Evolutionary conservation across 1,140 invertebrate species (phyloP), one percentile per base, ranked within the genome.

Genomic region (Pseudomyrmex sp.): DNA sequence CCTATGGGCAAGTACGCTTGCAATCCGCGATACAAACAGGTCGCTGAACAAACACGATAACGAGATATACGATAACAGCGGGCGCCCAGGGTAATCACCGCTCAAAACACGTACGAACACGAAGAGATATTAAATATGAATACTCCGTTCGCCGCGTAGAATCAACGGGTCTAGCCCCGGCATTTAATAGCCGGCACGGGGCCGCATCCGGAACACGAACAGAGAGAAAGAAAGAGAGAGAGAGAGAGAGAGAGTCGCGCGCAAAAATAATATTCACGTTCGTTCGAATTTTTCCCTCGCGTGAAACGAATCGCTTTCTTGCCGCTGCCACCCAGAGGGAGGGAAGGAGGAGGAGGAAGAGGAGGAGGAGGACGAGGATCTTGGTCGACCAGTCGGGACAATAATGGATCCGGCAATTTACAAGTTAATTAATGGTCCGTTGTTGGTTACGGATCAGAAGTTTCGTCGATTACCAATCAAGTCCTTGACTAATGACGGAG

Each of bases 81-180:
- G 70, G 69, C 69, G 85, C 58, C 69, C 58, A 20, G 15, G 58
- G 69, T 88, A 84, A 88, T 88, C 86, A 80, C 74, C 74, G 85
- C 73, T 87, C 85, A 69, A 88, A 88, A 83, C 85, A 70, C 69
- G 85, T 87, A 80, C 85, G 72, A 63, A 65, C 86, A 54, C 85
- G 50, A 70, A 75, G 69, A 87, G 85, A 88, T 70, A 70, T 88
- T 88, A 88, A 88, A 88, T 88, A 87, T 88, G 86, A 87, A 87
- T 70, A 79, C 69, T 59, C 65, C 56, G 66, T 83, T 50, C 65
- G 20, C 23, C 12, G 69, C 56, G 18, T 20, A 70, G 85, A 84
- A 86, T 87, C 86, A 80, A 35, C 85, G 44, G 54, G 69, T 72
- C 35, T 50, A 86, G n/a, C 10, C 46, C 35, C 12, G 44, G 23